phyloP scores from a whole-genome alignment of 2,888 invertebrate species.

The Aspidapion aeneum region DNA sequence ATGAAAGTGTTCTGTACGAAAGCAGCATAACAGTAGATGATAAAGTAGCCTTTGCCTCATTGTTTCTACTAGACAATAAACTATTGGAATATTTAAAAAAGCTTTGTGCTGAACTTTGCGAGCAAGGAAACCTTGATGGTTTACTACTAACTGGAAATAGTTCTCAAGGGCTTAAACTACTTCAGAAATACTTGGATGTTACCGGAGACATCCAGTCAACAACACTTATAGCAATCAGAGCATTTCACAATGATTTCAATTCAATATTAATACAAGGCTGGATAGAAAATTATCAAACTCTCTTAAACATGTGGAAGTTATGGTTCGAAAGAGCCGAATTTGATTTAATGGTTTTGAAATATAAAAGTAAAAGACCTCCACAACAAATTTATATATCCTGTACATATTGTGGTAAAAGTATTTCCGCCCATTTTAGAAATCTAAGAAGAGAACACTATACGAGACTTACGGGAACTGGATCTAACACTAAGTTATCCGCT shows the following conservation, averaged over 20 bases:
- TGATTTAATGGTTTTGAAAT: conserved; percentile 72
- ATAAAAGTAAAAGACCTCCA: conserved; percentile 55
- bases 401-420: conserved; percentile 92
- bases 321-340: conserved; percentile 89
- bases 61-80: conserved; percentile 77
- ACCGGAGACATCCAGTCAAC: conserved; percentile 92
- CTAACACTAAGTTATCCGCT: conserved; percentile 79
- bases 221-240: conserved; percentile 73
- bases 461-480: conserved; percentile 59
- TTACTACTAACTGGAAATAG: conserved; percentile 78
- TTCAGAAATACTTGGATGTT: conserved; percentile 83
- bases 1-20: conserved; percentile 73
- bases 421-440: conserved; percentile 69
- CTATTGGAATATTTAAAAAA: conserved; percentile 74
- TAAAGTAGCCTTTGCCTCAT: conserved; percentile 87
- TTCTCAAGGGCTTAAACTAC: conserved; percentile 69
- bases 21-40: conserved; percentile 81
- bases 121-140: conserved; percentile 79
- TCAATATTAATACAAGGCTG: conserved; percentile 62
- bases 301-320: conserved; percentile 86
- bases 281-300: conserved; percentile 72
- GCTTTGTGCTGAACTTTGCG: conserved; percentile 65
- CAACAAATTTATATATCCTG: conserved; percentile 81
- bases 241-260: conserved; percentile 68
- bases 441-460: conserved; percentile 57